These are phyloP conservation scores for Phalera bucephala DNA, from an alignment of 2,888 invertebrate genomes.

Conservation along the genomic window DNA sequence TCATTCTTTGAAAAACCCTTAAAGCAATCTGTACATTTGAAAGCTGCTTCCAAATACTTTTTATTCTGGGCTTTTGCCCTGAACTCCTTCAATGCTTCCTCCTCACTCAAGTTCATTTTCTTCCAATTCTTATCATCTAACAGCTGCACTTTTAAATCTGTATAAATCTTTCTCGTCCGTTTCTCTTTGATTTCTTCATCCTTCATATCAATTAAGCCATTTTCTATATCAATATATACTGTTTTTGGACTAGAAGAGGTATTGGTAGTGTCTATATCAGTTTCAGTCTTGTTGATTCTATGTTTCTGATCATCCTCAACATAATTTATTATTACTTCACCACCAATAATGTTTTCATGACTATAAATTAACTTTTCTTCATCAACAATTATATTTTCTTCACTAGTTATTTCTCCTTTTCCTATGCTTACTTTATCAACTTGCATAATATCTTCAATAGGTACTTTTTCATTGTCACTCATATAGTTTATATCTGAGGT, in stretches of 20 bases:
- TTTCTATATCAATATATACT: constrained; percentile 32
- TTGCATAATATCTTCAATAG: background rate
- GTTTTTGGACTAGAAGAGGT: constrained; percentile 29
- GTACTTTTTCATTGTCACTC: background rate
- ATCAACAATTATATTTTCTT: constrained; percentile 4
- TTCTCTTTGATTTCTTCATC: constrained; percentile 23
- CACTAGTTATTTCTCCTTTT: too few relatives aligned
- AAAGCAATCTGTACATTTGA: constrained; percentile 62
- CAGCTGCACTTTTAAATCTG: background rate
- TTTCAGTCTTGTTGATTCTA: background rate
- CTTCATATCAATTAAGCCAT: constrained; percentile 24
- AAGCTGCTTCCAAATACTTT: constrained; percentile 51
- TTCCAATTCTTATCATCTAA: constrained; percentile 51
- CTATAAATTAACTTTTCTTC: constrained; percentile 2
- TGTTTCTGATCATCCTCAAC: too few relatives aligned
- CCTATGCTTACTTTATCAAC: background rate
- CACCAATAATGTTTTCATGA: too few relatives aligned
- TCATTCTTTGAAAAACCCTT: constrained; percentile 66
- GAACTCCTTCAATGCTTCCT: constrained; percentile 61
- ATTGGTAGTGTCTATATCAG: background rate
- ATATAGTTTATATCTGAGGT: background rate
- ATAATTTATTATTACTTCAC: too few relatives aligned
- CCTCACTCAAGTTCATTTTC: constrained; percentile 51
- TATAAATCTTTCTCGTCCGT: constrained; percentile 16
- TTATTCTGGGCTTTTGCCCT: constrained; percentile 42